Evolutionary conservation across 2,888 invertebrate species (phyloP).

Genomic region (Patella pellucida): DNA sequence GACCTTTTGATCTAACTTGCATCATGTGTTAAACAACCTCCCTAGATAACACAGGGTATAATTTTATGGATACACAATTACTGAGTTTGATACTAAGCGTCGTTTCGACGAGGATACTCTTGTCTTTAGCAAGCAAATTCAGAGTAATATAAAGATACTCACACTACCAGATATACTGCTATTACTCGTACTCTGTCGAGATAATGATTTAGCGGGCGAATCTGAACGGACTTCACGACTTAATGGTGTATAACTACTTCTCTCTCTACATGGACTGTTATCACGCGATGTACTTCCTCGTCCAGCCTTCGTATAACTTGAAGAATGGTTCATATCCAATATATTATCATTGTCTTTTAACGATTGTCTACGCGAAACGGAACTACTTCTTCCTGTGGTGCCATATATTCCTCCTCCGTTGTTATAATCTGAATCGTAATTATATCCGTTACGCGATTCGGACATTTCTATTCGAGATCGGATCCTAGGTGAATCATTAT

Average conservation of each 20-base stretch:
- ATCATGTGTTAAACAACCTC: no score
- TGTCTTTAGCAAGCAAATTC: no score
- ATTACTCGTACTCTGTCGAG: slow-evolving; percentile 45
- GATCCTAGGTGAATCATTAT: slow-evolving; percentile 32
- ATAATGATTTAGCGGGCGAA: slow-evolving; percentile 37
- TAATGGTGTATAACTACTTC: slow-evolving; percentile 13
- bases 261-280: not conserved
- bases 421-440: slow-evolving; percentile 29
- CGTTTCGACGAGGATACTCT: no score
- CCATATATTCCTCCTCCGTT: slow-evolving; percentile 35
- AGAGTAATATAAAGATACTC: not conserved
- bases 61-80: no score
- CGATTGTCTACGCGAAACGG: not conserved
- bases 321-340: slow-evolving; percentile 3
- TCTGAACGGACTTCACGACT: slow-evolving; percentile 28
- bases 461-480: slow-evolving; percentile 35
- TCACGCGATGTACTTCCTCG: slow-evolving; percentile 1
- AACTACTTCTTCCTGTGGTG: slow-evolving; percentile 27
- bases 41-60: no score
- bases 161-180: slow-evolving; percentile 44
- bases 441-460: slow-evolving; percentile 34
- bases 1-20: no score
- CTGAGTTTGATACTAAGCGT: no score
- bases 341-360: not conserved
- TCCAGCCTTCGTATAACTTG: not conserved